Conservation (phyloP, 1,140 invertebrate genomes). For the Leguminivora glycinivorella region DNA sequence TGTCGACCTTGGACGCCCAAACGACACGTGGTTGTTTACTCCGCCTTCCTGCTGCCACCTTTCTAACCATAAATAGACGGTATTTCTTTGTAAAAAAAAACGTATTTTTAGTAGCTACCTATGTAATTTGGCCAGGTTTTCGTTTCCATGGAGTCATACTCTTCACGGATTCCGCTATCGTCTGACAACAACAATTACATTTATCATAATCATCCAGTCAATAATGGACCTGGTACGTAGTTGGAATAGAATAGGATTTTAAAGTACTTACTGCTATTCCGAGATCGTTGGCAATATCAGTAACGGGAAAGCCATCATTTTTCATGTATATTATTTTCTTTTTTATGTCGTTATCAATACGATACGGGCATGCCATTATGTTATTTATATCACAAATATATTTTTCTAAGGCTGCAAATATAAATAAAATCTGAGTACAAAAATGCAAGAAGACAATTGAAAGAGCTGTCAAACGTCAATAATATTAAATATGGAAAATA, state of each 20-base stretch:
- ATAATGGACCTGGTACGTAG: too few species aligned
- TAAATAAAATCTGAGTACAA: too few species aligned
- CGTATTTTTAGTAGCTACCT: not conserved
- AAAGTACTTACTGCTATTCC: not conserved
- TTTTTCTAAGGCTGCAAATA: too few species aligned
- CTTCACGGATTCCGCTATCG: too few species aligned
- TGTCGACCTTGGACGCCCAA: not conserved
- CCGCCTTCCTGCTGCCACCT: not conserved
- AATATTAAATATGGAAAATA: not conserved
- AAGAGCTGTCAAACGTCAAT: conserved; percentile 1
- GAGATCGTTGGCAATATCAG: conserved; percentile 8
- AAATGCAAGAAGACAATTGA: not conserved
- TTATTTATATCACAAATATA: too few species aligned
- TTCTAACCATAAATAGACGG: not conserved
- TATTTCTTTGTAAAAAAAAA: conserved; percentile 9
- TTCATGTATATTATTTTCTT: not conserved
- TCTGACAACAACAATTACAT: too few species aligned
- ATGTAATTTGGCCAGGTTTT: not conserved
- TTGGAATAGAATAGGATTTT: not conserved
- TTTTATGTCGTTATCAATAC: not conserved
- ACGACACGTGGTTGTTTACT: not conserved
- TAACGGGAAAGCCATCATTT: not conserved
- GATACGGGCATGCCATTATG: not conserved
- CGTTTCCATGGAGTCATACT: too few species aligned
- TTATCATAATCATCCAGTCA: too few species aligned